These are phyloP conservation scores for Habroteleia sp. DNA, from an alignment of 2,888 invertebrate species.

Conservation along the genomic window DNA sequence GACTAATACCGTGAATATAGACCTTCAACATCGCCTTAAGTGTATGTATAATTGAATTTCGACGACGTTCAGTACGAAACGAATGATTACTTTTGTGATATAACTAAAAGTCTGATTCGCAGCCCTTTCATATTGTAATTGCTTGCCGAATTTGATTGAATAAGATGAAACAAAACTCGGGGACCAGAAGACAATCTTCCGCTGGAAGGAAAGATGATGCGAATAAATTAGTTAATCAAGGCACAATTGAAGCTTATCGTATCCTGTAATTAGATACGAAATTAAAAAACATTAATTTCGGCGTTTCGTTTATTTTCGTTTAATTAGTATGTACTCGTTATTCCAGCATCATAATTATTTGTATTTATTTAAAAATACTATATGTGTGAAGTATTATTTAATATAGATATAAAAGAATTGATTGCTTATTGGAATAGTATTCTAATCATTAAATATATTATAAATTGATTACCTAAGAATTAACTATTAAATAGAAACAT, in stretches of 20 bases:
- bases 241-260: conserved; percentile 73
- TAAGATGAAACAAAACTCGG: conserved; percentile 69
- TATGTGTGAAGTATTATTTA: too few relatives aligned
- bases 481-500: conserved; percentile 1
- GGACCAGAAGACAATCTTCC: conserved; percentile 63
- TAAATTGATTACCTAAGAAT: too few relatives aligned
- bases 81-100: conserved; percentile 80
- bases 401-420: too few relatives aligned
- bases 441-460: too few relatives aligned
- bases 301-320: too few relatives aligned
- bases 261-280: conserved; percentile 32
- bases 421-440: too few relatives aligned
- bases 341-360: too few relatives aligned
- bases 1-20: too few relatives aligned
- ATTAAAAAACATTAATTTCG: too few relatives aligned
- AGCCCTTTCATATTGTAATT: conserved; percentile 81
- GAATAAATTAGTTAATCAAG: conserved; percentile 77
- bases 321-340: too few relatives aligned
- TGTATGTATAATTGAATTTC: conserved; percentile 5
- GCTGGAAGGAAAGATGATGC: conserved; percentile 70
- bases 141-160: conserved; percentile 78
- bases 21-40: too few relatives aligned
- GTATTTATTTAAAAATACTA: too few relatives aligned
- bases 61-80: conserved; percentile 27
- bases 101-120: conserved; percentile 80